phyloP scores from a whole-genome alignment of 2,888 invertebrate species.

The Pyrgus malvae region DNA sequence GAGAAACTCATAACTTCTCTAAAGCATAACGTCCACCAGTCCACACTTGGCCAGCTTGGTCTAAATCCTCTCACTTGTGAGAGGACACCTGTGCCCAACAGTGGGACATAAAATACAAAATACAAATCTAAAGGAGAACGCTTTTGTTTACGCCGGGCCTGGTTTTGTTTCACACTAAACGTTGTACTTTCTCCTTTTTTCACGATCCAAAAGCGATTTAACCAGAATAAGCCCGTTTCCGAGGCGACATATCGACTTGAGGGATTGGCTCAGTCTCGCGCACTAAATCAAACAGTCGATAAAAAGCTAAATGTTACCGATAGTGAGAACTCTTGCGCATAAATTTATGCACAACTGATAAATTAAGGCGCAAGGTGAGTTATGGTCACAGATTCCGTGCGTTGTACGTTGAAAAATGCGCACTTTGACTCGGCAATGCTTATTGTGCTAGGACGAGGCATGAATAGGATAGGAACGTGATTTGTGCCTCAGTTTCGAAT shows the following conservation, averaged over 20 bases:
- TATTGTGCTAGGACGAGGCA: not conserved
- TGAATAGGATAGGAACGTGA: too few relatives aligned
- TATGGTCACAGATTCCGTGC: slow-evolving; percentile 46
- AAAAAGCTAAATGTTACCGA: slow-evolving; percentile 81
- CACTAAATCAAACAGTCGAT: slow-evolving; percentile 77
- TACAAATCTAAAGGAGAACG: too few relatives aligned
- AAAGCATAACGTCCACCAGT: too few relatives aligned
- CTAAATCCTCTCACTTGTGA: too few relatives aligned
- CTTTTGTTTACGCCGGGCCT: too few relatives aligned
- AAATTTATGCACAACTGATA: slow-evolving; percentile 75
- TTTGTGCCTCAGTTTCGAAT: too few relatives aligned
- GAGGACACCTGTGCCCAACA: too few relatives aligned
- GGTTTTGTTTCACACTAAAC: too few relatives aligned
- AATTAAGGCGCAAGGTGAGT: slow-evolving; percentile 71
- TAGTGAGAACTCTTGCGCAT: slow-evolving; percentile 71
- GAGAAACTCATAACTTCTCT: too few relatives aligned
- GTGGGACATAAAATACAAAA: too few relatives aligned
- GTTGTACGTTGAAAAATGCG: slow-evolving; percentile 13
- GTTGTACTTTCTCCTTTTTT: not conserved
- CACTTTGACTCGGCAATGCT: not conserved
- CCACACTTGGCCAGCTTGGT: too few relatives aligned
- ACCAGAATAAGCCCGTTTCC: slow-evolving; percentile 52
- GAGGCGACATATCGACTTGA: slow-evolving; percentile 70
- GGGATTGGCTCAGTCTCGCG: slow-evolving; percentile 63
- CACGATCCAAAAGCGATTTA: not conserved